A percentile compares a stretch with the other conserved stretches of the same genome.
Conservation (phyloP, 2,888 invertebrate genomes). For the Imbricaverruca yamaguchii region DNA sequence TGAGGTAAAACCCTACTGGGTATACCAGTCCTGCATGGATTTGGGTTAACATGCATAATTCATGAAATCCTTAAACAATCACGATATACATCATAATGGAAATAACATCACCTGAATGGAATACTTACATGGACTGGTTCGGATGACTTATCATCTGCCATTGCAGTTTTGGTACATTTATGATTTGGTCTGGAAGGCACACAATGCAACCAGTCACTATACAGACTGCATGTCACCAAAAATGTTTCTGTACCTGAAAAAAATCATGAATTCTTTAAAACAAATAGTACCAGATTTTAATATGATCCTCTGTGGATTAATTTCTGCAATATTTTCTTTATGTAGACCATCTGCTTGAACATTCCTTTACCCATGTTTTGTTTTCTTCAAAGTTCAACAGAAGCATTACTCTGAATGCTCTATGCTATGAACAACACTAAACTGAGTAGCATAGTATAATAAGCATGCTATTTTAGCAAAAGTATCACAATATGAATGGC, state of each 20-base stretch:
- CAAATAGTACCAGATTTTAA: too few species aligned
- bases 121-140: constrained; percentile 17
- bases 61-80: neutral
- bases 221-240: neutral
- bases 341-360: too few species aligned
- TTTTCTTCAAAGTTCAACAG: too few species aligned
- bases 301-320: too few species aligned
- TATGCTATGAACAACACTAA: too few species aligned
- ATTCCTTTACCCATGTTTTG: too few species aligned
- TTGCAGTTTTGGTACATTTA: neutral
- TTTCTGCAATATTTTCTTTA: too few species aligned
- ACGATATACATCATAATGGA: neutral
- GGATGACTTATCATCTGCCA: constrained; percentile 3
- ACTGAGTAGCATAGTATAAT: too few species aligned
- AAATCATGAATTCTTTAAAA: neutral
- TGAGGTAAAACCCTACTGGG: neutral
- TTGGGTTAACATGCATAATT: neutral
- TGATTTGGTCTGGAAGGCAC: constrained; percentile 34
- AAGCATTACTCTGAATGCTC: too few species aligned
- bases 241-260: neutral
- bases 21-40: too few species aligned
- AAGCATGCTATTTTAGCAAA: too few species aligned
- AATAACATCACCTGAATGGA: neutral
- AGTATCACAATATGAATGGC: too few species aligned
- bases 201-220: neutral